Conservation (phyloP, 2,113 vertebrate genomes). For the Gulo gulo region DNA sequence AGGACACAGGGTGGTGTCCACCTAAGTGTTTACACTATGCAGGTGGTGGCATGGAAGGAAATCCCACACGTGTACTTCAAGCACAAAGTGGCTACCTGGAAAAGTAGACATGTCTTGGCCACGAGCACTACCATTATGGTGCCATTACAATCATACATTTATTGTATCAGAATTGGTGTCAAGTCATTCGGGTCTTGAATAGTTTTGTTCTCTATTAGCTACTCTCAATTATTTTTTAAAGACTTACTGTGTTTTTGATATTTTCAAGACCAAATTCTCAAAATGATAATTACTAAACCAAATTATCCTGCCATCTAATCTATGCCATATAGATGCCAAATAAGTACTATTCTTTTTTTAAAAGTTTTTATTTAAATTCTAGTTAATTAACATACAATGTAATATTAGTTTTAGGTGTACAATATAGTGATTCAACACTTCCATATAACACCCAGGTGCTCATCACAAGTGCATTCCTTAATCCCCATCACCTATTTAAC, state of each 20-base stretch:
- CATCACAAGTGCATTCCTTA: not conserved
- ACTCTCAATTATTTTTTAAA: not conserved
- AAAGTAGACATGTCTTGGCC: not conserved
- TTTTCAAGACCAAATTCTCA: slow-evolving; percentile 3
- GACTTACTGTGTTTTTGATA: not conserved
- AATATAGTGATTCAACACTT: not conserved
- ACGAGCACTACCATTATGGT: too few species aligned
- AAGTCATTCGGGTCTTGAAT: not conserved
- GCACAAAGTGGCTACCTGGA: not conserved
- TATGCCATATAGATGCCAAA: not conserved
- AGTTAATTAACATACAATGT: not conserved
- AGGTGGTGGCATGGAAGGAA: not conserved
- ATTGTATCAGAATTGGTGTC: not conserved
- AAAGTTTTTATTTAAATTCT: not conserved
- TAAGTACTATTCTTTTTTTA: not conserved
- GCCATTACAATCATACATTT: not conserved
- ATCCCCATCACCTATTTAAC: not conserved
- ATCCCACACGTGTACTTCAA: not conserved
- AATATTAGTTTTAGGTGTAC: not conserved
- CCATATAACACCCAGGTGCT: not conserved
- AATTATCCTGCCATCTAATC: not conserved
- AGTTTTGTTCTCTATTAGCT: not conserved
- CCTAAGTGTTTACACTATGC: not conserved
- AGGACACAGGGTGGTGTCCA: not conserved
- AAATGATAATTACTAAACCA: not conserved